phyloP scores from a whole-genome alignment of 2,113 vertebrate genomes.

The Calonectris borealis region DNA sequence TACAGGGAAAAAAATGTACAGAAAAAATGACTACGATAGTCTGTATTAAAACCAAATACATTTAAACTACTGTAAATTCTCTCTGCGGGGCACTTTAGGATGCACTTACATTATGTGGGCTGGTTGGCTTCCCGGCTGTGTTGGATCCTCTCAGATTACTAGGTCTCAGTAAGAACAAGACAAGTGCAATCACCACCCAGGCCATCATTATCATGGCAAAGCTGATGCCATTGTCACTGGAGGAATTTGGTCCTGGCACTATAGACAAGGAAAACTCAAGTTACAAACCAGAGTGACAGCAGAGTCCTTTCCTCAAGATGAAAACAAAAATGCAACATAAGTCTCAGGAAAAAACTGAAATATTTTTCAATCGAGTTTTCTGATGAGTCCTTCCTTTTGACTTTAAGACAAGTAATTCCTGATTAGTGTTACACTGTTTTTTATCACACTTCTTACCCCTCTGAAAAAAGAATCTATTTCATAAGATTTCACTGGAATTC shows the following conservation, averaged over 20 bases:
- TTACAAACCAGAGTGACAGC: not conserved
- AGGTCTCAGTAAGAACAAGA: conserved; percentile 91
- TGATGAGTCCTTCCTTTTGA: not conserved
- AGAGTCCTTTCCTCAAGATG: not conserved
- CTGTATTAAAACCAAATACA: not conserved
- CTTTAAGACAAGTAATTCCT: not conserved
- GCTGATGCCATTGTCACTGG: conserved; percentile 79
- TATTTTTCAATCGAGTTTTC: not conserved
- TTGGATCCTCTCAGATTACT: conserved; percentile 83
- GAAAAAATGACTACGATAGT: not conserved
- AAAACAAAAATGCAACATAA: not conserved
- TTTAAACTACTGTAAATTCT: not conserved
- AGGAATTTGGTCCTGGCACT: conserved; percentile 90
- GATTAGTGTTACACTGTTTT: not conserved
- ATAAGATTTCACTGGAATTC: not conserved
- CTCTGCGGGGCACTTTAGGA: not conserved
- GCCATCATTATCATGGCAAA: conserved; percentile 91
- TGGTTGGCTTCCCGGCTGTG: conserved; percentile 79
- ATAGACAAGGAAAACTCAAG: conserved; percentile 34
- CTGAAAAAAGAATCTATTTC: not conserved
- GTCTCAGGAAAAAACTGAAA: not conserved
- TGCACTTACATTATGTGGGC: conserved; percentile 84
- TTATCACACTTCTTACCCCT: not conserved
- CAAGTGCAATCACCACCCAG: conserved; percentile 88
- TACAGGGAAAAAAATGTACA: not conserved